Conservation (phyloP, 2,888 invertebrate species). For the Pollenia angustigena region DNA sequence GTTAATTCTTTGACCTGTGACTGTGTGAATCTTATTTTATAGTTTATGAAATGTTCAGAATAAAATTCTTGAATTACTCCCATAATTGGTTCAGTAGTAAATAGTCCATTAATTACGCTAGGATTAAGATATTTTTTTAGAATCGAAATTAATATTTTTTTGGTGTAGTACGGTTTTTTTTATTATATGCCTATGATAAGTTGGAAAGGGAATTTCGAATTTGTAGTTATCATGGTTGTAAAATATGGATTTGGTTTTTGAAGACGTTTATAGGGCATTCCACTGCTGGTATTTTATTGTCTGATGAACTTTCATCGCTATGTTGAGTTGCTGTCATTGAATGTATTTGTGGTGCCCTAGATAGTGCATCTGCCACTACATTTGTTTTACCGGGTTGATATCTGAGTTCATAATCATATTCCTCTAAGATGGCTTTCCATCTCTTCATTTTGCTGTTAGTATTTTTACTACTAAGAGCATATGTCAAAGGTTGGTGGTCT, state of each 20-base stretch:
- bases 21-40: constrained; percentile 40
- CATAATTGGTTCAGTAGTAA: constrained; percentile 44
- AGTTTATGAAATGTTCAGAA: constrained; percentile 41
- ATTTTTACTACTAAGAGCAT: constrained; percentile 3
- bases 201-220: constrained; percentile 55
- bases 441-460: constrained; percentile 8
- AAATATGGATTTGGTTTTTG: constrained; percentile 44
- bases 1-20: constrained; percentile 24
- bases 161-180: constrained; percentile 27
- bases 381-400: constrained; percentile 1
- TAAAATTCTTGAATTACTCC: constrained; percentile 48
- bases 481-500: neutral
- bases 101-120: constrained; percentile 28
- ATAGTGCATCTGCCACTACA: constrained; percentile 4
- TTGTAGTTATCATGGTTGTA: constrained; percentile 29
- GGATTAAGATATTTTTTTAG: too few relatives aligned
- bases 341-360: constrained; percentile 12
- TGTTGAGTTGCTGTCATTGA: constrained; percentile 34
- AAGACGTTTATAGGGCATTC: constrained; percentile 52
- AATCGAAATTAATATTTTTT: neutral
- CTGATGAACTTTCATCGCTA: constrained; percentile 56
- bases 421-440: constrained; percentile 1
- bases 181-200: constrained; percentile 48
- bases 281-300: constrained; percentile 1
- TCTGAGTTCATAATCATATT: neutral